Evolutionary conservation across 2,797 vertebrate genomes (phyloP), one percentile per base, ranked within the genome.

Genomic region (Phataginus tricuspis): DNA sequence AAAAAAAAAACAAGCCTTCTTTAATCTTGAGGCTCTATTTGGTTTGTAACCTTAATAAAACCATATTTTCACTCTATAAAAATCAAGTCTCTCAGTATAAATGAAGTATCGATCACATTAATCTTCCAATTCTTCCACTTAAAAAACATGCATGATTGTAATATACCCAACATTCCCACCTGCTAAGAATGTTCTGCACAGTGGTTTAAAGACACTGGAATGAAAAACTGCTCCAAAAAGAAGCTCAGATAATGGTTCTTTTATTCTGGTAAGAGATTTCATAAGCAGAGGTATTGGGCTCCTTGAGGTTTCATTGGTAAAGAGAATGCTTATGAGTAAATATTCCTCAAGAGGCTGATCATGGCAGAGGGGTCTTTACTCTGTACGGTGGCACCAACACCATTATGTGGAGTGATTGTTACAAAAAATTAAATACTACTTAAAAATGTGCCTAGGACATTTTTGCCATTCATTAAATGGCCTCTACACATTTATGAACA

Each of bases 401-500:
- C 2, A 99, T 99, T 99, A 99, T 99, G 97, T 82, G 39, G n/a
- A 91, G 55, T 37, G 31, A 77, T 10, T 34, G 1, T 19, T 59
- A 19, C 18, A 71, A 93, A 45, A 97, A 85, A 53, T 63, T 39
- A 85, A 63, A 94, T 10, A 11, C 53, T 90, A 39, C 74, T 95
- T 83, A 66, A 63, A 79, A 42, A 91, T 39, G 80, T 68, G 31
- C 42, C n/a, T 19, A 5, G 15, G 49, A 7, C n/a, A 64, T 49
- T 93, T 79, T 92, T 75, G 42, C 25, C 49, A 37, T 74, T 79
- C 19, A 68, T 90, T 84, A 61, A 51, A 51, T 93, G 96, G 99
- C 99, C 98, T 99, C 99, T 77, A 99, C 99, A 42, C 99, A 99
- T 96, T 99, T 99, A 95, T 99, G 99, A 98, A 99, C 98, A 88